phyloP scores from a whole-genome alignment of 2,888 invertebrate genomes.

The Eupsilia transversa region DNA sequence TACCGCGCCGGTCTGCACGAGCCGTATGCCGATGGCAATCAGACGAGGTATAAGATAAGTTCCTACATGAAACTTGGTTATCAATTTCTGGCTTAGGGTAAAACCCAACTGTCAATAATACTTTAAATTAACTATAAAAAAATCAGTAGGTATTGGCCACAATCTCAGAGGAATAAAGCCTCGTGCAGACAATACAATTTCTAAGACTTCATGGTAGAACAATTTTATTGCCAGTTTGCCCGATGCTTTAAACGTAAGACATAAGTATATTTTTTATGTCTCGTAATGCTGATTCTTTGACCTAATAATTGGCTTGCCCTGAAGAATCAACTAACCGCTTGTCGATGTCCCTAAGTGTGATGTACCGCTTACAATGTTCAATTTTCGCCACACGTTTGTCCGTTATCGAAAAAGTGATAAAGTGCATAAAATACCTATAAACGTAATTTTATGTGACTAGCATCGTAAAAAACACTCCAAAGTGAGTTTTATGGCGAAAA shows the following conservation, averaged over 20 bases:
- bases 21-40: no score
- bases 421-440: background rate
- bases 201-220: no score
- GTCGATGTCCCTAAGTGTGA: no score
- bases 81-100: background rate
- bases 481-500: background rate
- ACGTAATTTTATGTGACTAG: conserved; percentile 1
- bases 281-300: no score
- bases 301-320: no score
- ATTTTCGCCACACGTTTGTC: background rate
- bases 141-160: background rate
- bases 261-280: no score
- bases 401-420: background rate
- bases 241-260: no score
- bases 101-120: conserved; percentile 1
- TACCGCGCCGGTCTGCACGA: no score
- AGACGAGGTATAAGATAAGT: background rate
- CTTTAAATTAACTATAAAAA: background rate
- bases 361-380: background rate
- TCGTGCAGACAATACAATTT: no score
- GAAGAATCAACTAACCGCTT: no score
- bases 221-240: no score
- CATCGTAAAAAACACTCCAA: conserved; percentile 20
- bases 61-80: background rate
- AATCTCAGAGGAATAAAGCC: background rate